Evolutionary conservation across 30 jellyfish, hydroid and myxozoan species (phyloP).

Genomic region (Turritopsis rubra): DNA sequence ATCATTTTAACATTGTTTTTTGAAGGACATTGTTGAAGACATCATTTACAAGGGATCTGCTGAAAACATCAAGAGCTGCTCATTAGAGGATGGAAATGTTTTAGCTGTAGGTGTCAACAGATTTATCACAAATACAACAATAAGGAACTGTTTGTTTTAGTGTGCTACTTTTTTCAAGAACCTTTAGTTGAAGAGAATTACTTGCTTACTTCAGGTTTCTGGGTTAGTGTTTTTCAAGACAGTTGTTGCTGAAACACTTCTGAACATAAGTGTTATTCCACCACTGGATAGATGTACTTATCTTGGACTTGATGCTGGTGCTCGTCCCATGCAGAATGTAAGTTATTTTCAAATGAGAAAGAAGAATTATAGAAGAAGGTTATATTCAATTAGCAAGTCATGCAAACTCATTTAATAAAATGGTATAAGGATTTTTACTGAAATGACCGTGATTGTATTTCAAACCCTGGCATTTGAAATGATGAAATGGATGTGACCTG

Average conservation of each 20-base stretch:
- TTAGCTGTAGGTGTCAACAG: constrained; percentile 55
- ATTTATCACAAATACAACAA: neutral
- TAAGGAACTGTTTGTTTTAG: neutral
- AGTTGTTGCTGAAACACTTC: constrained; percentile 57
- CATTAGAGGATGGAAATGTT: constrained; percentile 43
- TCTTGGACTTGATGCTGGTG: constrained; percentile 85
- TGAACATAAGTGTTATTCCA: constrained; percentile 59
- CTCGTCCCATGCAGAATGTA: constrained; percentile 59
- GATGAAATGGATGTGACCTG: no score
- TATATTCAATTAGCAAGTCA: no score
- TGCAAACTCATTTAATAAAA: no score
- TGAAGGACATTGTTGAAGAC: constrained; percentile 65
- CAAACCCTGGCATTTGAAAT: no score
- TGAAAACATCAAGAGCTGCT: constrained; percentile 32
- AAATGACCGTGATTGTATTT: no score
- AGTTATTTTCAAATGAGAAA: constrained; percentile 17
- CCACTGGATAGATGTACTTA: constrained; percentile 92
- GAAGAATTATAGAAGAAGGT: no score
- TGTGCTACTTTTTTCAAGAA: neutral
- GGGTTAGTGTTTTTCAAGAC: constrained; percentile 70
- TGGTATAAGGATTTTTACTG: no score
- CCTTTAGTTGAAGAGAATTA: neutral
- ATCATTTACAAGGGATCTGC: constrained; percentile 69
- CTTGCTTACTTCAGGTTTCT: constrained; percentile 41
- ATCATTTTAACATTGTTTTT: neutral